Conservation (phyloP, 2,797 vertebrate genomes). For the Darevskia nairensis region DNA sequence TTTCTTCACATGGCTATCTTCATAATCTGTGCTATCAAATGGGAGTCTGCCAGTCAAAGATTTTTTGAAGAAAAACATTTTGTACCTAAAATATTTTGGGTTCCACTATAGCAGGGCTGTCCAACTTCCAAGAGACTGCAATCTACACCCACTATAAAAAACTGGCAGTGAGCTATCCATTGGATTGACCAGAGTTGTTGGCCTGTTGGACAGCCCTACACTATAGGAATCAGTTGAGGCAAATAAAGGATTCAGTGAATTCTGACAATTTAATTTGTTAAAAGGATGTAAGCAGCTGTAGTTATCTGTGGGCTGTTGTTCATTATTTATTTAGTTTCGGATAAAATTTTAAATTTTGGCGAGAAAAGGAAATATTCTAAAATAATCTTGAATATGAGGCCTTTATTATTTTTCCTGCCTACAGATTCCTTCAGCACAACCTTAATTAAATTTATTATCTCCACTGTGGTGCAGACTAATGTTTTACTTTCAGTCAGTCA, state of each 20-base stretch:
- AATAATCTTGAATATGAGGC: slow-evolving; percentile 21
- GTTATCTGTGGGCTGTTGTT: neutral
- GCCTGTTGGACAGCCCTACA: too few relatives aligned
- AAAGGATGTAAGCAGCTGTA: too few relatives aligned
- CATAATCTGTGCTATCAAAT: neutral
- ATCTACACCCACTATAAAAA: too few relatives aligned
- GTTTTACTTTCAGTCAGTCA: slow-evolving; percentile 73
- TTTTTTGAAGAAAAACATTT: neutral
- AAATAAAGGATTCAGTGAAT: neutral
- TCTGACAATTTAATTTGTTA: neutral
- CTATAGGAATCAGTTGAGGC: too few relatives aligned
- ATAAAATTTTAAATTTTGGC: slow-evolving; percentile 20
- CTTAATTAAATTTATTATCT: slow-evolving; percentile 64
- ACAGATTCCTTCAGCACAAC: slow-evolving; percentile 28
- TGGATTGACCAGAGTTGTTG: too few relatives aligned
- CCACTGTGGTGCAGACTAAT: slow-evolving; percentile 63
- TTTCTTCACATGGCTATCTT: neutral
- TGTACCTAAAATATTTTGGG: neutral
- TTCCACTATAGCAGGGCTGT: too few relatives aligned
- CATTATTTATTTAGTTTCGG: neutral
- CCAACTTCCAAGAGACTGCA: too few relatives aligned
- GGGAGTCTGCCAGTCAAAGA: neutral
- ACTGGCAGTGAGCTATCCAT: too few relatives aligned
- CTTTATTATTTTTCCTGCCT: slow-evolving; percentile 24
- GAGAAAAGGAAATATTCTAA: slow-evolving; percentile 37